Conservation (phyloP, 2,888 invertebrate genomes). For the Trisateles emortualis region DNA sequence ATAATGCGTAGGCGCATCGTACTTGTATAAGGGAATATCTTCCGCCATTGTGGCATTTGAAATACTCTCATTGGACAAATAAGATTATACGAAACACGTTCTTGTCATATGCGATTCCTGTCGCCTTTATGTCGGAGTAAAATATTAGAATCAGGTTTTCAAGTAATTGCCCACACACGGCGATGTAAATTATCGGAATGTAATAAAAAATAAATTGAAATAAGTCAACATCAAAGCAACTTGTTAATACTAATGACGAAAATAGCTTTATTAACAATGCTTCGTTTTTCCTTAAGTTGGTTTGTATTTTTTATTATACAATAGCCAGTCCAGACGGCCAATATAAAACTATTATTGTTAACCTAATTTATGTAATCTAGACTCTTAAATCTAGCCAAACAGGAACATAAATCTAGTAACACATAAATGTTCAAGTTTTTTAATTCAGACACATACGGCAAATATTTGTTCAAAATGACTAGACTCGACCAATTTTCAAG, state of each 20-base stretch:
- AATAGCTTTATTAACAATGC: conserved; percentile 20
- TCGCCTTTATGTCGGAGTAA: conserved; percentile 13
- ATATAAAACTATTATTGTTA: not conserved
- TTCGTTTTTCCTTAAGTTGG: conserved; percentile 7
- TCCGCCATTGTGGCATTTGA: conserved; percentile 27
- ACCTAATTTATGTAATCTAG: conserved; percentile 4
- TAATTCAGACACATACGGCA: conserved; percentile 26
- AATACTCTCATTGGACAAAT: conserved; percentile 32
- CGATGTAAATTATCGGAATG: conserved; percentile 25
- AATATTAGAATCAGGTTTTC: conserved; percentile 31
- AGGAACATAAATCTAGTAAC: conserved; percentile 17
- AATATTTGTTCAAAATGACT: conserved; percentile 35
- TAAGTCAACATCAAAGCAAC: conserved; percentile 13
- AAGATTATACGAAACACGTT: conserved; percentile 37
- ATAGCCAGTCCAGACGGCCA: conserved; percentile 1
- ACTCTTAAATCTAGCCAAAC: conserved; percentile 17
- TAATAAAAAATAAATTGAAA: conserved; percentile 20
- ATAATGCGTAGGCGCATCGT: conserved; percentile 36
- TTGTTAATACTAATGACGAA: conserved; percentile 18
- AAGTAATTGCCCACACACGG: conserved; percentile 35
- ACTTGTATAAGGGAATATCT: conserved; percentile 45
- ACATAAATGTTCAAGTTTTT: conserved; percentile 20
- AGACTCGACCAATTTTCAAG: conserved; percentile 40
- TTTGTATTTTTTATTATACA: not conserved
- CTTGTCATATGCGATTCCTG: conserved; percentile 27